These are phyloP conservation scores for Psylliodes chrysocephalus DNA, from an alignment of 2,888 invertebrate species.

Conservation along the genomic window DNA sequence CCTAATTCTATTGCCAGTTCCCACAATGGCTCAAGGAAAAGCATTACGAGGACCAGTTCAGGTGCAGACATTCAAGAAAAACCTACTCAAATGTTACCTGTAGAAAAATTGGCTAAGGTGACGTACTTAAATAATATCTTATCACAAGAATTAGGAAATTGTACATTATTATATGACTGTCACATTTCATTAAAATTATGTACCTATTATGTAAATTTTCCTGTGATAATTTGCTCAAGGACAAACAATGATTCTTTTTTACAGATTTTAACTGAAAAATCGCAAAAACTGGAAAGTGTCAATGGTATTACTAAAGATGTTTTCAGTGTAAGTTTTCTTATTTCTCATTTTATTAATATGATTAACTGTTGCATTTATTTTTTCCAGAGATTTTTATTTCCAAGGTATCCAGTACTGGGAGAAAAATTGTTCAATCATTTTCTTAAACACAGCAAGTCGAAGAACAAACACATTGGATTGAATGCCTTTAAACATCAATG, in stretches of 20 bases:
- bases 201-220: conserved; percentile 20
- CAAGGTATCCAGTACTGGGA: conserved; percentile 79
- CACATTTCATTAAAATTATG: background rate
- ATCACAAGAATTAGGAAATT: conserved; percentile 8
- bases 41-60: conserved; percentile 72
- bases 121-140: conserved; percentile 46
- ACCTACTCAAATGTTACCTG: conserved; percentile 74
- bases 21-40: conserved; percentile 64
- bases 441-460: conserved; percentile 70
- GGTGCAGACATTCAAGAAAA: conserved; percentile 72
- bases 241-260: conserved; percentile 49
- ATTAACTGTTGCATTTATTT: background rate
- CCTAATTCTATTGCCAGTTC: conserved; percentile 56
- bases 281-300: conserved; percentile 75
- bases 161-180: too few relatives aligned
- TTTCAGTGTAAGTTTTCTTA: conserved; percentile 67
- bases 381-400: conserved; percentile 78
- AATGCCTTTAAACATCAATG: conserved; percentile 78
- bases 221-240: conserved; percentile 29
- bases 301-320: conserved; percentile 76
- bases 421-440: conserved; percentile 75
- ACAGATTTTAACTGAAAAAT: conserved; percentile 76
- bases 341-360: background rate
- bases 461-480: conserved; percentile 71
- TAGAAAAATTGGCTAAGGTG: conserved; percentile 82